Conservation (phyloP, 2,113 vertebrate genomes). For the Acanthisitta chloris region DNA sequence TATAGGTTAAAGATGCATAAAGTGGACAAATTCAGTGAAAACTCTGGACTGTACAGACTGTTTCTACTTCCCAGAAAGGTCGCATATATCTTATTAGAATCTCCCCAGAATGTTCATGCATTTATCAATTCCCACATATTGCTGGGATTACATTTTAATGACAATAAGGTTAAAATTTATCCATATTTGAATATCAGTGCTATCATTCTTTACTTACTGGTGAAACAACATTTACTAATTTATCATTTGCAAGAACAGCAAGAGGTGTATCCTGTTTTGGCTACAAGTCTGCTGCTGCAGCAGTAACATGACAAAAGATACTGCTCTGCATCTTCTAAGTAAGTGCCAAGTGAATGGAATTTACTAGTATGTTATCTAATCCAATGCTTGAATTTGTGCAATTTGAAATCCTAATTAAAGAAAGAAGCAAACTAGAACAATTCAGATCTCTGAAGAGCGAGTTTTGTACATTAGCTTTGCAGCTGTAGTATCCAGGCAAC, state of each 20-base stretch:
- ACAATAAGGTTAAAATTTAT: neutral
- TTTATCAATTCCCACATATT: neutral
- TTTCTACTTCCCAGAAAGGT: neutral
- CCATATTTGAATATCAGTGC: neutral
- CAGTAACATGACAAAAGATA: neutral
- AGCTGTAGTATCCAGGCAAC: neutral
- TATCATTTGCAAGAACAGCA: neutral
- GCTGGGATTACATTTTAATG: neutral
- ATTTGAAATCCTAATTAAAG: neutral
- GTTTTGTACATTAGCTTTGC: neutral
- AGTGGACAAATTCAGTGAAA: neutral
- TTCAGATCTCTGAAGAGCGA: neutral
- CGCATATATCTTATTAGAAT: neutral
- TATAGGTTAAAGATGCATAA: neutral
- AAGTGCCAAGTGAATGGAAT: neutral
- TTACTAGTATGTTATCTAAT: neutral
- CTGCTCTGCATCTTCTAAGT: neutral
- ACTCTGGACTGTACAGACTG: neutral
- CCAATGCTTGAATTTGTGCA: neutral
- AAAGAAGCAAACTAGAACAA: neutral
- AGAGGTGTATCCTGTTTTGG: neutral
- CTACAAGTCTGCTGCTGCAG: neutral
- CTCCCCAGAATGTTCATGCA: neutral
- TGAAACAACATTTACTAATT: neutral
- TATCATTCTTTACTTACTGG: neutral